Evolutionary conservation across 2,888 invertebrate genomes (phyloP), one percentile per base, ranked within the genome.

Genomic region (Pachycephus smyrnensis): DNA sequence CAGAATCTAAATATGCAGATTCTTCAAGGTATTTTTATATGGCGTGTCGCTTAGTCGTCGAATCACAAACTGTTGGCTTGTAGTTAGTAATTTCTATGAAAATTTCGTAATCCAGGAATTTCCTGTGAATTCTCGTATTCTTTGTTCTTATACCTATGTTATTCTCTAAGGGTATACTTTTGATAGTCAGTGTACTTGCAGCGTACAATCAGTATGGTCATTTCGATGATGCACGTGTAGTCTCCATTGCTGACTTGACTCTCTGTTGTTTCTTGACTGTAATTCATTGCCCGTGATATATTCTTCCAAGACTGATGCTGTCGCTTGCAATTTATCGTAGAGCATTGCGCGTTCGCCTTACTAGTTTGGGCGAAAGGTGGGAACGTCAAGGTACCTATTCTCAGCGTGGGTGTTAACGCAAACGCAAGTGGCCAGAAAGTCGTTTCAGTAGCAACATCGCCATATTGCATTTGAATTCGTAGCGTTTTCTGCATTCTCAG

Each of bases 401-500:
- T 55, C 23, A 55, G 55, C 23, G 55, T 55, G 9, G 55, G 55
- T 23, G 55, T 55, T 55, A 9, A 55, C 0, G 55, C 40, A 15
- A 40, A 40, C 40, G 40, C 55, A 55, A 55, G 23, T 55, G 9
- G 55, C 55, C 23, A 55, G 55, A 23, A 23, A 9, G 23, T 55
- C 23, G 15, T 9, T 55, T 1, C 23, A 2, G 55, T 55, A 23
- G 55, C 23, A 55, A 23, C 23, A 9, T 55, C 81, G 68, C 79
- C 83, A 85, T 87, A 85, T 85, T 86, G 79, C 86, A 84, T 87
- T 88, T 82, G 84, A 86, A 87, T 88, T 88, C 88, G 85, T 85
- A 88, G 87, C 84, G 84, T 83, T 86, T 84, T 86, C 86, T 86
- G 88, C 88, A 89, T 89, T 89, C 88, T 84, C 89, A 89, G 88